Base-by-base conservation (phyloP, 2,888 invertebrate genomes). In the Catocala fraxini region DNA sequence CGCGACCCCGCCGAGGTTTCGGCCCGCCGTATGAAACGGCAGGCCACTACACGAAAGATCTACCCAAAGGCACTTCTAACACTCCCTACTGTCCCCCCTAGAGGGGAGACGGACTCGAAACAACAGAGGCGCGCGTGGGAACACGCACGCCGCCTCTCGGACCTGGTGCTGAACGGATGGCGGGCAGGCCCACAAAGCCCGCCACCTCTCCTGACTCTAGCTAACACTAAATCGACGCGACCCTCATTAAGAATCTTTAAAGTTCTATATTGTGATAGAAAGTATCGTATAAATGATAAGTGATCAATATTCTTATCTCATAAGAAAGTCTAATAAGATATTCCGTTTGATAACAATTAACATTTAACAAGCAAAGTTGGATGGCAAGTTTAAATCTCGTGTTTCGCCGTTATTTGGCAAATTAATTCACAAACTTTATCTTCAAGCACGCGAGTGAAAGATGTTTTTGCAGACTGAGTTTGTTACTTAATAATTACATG, bases 381-480 rank as follows among this genome's bases (percentile, higher is more conserved):
- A 83, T 82, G 87, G 84, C 82, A 88, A 89, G 88, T 90, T 91
- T 85, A 88, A 91, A 89, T 89, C 89, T 88, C 90, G 89, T 90
- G 88, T 92, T 91, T 90, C 89, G 84, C 79, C 87, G 87, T 90
- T 90, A 92, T 91, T 90, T 91, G 90, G 89, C 90, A 89, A 92
- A 92, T 91, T 90, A 91, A 91, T 92, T 90, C 89, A 79, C 72
- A 86, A 92, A 92, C 88, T 92, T 91, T 87, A 89, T 87, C 87
- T 85, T 80, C 79, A 83, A 87, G 87, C 89, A 90, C 86, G 89
- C 88, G 83, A 88, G 89, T 83, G 84, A 87, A 88, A 90, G 87
- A 90, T 90, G 89, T 89, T 89, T 89, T 89, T 82, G 83, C 82
- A 80, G 82, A 73, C 80, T 77, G 87, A 87, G 84, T 88, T 89